Evolutionary conservation across 2,113 vertebrate genomes (phyloP).

Genomic region (Odontesthes bonariensis): DNA sequence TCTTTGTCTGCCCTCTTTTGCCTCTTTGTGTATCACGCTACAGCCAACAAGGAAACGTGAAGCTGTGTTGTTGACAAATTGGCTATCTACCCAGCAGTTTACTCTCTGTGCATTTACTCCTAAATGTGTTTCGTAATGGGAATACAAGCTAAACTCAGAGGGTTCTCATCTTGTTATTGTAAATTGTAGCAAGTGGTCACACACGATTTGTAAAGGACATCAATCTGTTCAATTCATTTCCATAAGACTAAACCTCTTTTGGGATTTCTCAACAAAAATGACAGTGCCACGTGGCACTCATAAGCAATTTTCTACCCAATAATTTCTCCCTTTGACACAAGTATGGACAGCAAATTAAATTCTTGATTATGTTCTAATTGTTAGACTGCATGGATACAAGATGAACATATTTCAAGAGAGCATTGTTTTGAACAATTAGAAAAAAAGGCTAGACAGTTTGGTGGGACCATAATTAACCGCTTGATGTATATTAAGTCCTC

Average conservation of each 20-base stretch:
- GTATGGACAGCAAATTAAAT: too few relatives aligned
- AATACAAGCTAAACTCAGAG: constrained; percentile 61
- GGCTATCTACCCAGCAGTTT: constrained; percentile 28
- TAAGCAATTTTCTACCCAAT: too few relatives aligned
- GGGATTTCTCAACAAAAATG: background rate
- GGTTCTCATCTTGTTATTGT: constrained; percentile 14
- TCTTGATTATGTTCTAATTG: too few relatives aligned
- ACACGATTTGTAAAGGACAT: constrained; percentile 21
- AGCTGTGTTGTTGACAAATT: constrained; percentile 46
- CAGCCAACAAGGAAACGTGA: constrained; percentile 22
- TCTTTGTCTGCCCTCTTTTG: background rate
- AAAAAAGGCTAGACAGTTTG: too few relatives aligned
- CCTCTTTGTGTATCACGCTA: constrained; percentile 8
- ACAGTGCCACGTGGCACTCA: background rate
- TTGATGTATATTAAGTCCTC: too few relatives aligned
- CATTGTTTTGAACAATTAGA: too few relatives aligned
- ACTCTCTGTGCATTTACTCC: constrained; percentile 22
- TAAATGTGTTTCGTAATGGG: constrained; percentile 55
- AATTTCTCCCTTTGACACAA: too few relatives aligned
- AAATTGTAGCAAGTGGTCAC: constrained; percentile 53
- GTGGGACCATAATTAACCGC: too few relatives aligned
- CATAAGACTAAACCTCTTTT: too few relatives aligned
- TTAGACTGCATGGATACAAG: too few relatives aligned
- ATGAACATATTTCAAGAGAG: too few relatives aligned
- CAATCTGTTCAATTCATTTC: background rate